Percentiles rank a stretch among this genome's conserved stretches.
Evolutionary conservation across 2,797 vertebrate genomes (phyloP).

Genomic region (Falco berigora): DNA sequence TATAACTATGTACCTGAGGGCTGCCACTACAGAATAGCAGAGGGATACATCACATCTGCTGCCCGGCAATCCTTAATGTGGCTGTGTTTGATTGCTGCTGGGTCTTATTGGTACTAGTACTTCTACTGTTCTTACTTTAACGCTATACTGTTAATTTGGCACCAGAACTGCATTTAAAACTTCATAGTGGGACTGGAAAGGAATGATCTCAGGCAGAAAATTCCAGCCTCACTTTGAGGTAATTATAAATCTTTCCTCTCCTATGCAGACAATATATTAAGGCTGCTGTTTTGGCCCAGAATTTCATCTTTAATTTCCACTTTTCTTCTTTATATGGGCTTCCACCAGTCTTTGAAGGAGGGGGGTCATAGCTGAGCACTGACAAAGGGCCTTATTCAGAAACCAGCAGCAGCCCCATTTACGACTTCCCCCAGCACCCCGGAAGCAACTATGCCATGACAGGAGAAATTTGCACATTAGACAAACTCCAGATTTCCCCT

Average conservation of each 20-base stretch:
- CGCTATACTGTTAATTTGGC: not conserved
- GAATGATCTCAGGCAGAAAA: not conserved
- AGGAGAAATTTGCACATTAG: not conserved
- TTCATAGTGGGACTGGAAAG: not conserved
- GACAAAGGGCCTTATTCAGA: slow-evolving; percentile 48
- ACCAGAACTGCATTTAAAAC: not conserved
- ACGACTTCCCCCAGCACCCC: not conserved
- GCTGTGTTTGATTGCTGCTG: not conserved
- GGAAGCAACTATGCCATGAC: not conserved
- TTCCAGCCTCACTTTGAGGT: not conserved
- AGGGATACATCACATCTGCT: slow-evolving; percentile 17
- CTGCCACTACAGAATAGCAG: not conserved
- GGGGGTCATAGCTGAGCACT: not conserved
- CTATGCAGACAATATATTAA: not conserved
- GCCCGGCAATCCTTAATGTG: not conserved
- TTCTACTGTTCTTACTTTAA: not conserved
- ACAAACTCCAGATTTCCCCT: slow-evolving; percentile 32
- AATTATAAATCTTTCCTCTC: not conserved
- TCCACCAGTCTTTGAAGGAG: not conserved
- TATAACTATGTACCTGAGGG: slow-evolving; percentile 4
- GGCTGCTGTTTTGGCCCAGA: not conserved
- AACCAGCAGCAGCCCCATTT: not conserved
- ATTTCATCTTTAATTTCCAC: slow-evolving; percentile 8
- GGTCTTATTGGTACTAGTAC: not conserved
- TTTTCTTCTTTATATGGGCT: not conserved